Base-by-base conservation (phyloP, 2,888 invertebrate species). In the Mesopsocus fuscifrons region DNA sequence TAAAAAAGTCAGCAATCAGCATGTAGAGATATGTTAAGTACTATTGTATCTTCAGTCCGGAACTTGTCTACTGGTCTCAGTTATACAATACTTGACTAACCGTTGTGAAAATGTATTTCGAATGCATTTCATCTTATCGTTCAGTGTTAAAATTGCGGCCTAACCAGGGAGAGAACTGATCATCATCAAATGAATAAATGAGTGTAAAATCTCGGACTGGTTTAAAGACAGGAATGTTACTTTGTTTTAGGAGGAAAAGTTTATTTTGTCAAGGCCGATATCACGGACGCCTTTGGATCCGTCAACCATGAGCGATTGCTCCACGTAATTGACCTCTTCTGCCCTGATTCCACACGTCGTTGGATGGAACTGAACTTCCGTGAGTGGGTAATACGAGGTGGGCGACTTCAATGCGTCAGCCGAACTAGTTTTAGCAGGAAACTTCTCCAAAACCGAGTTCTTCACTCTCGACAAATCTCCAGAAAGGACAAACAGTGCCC, bases 271-370 rank as follows among this genome's bases (percentile, higher is more conserved):
- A 67, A 65, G 54, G 57, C 62, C 3, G 67, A 67, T 51, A 55
- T 67, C 1, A 61, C 59, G 40, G 64, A 67, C 57, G 67, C 67
- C 9, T 67, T 67, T 57, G 67, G 67, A 2, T 61, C 59, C n/a
- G 62, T 67, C 18, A 58, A 61, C 47, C 62, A 55, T 50, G 53
- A 55, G 3, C 57, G 57, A 43, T 52, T 67, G 21, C 49, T 58
- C 43, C 60, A 55, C 50, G 60, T 67, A 47, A 46, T 67, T 33
- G 48, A 38, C 4, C 6, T 3, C 20, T 20, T 17, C 38, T 4
- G 18, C 16, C 20, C 38, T 18, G 38, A 38, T 20, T 4, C 4
- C 21, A 13, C 20, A 9, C n/a, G 11, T 16, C 20, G 20, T 20
- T 15, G 15, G 18, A 5, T 38, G 17, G 20, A 38, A 20, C 5